Evolutionary conservation across 2,113 vertebrate species (phyloP), one percentile per base, ranked within the genome.

Genomic region (Sylvia atricapilla): DNA sequence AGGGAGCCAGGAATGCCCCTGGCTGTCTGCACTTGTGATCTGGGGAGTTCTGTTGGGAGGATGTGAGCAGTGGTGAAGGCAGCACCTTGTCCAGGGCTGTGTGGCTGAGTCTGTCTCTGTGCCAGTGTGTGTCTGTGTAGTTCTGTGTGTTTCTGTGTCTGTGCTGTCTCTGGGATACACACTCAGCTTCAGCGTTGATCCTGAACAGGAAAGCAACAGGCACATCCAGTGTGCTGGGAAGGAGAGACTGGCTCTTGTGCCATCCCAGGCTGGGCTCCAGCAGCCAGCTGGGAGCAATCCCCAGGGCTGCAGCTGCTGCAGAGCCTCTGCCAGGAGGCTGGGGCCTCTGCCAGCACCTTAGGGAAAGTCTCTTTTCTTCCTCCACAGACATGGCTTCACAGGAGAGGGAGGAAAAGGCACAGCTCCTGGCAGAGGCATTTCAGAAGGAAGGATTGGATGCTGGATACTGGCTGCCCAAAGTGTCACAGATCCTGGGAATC

Each of bases 391-490:
- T 96, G 97, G 31, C 39, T 49, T 44, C 43, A 75, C 8, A 12
- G 13, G 31, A 79, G 4, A n/a, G 46, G 9, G 20, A 52, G 6
- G 23, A 53, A 11, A n/a, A 63, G 20, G 37, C 31, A 13, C 39
- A 60, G 11, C 43, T 98, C 66, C 53, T 98, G 66, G 67, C 49
- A 69, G 24, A 95, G 25, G 72, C 15, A 44, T 44, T 44, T 17
- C 15, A 44, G 43, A 7, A 18, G 16, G 43, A 44, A 44, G 43
- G 43, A 44, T 15, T 44, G 77, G 77, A 78, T 74, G 6, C 7
- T 31, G 39, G 11, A 3, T 87, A 88, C 77, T 97, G 96, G 97
- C 27, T 97, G 11, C 88, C 95, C 27, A 95, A 85, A 18, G 59
- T 96, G 15, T 56, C 53, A 0, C 33, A 97, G 77, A 10, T 87